Conservation (phyloP, 2,797 vertebrate species). For the Sebastes variabilis region DNA sequence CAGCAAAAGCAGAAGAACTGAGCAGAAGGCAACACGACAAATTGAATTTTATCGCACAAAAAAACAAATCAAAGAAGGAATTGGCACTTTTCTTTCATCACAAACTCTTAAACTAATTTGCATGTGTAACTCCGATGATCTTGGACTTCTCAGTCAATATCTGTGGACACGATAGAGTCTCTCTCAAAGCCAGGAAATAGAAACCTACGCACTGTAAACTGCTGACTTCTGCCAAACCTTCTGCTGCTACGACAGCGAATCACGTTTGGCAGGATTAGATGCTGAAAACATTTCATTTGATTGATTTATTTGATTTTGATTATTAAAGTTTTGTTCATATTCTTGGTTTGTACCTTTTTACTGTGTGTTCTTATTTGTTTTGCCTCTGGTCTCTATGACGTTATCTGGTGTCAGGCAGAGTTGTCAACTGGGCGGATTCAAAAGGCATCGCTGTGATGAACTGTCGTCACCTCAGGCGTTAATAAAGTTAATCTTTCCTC, state of each 20-base stretch:
- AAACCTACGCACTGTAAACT: constrained; percentile 24
- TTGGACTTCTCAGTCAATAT: constrained; percentile 5
- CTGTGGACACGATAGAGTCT: background rate
- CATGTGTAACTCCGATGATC: background rate
- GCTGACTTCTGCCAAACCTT: constrained; percentile 29
- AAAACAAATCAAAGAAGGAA: background rate
- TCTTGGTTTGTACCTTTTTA: background rate
- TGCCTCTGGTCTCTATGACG: background rate
- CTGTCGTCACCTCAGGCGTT: background rate
- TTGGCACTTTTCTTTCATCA: background rate
- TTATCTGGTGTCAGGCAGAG: background rate
- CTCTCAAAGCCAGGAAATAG: constrained; percentile 8
- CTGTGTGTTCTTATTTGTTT: background rate
- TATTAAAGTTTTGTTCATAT: background rate
- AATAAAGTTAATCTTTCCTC: constrained; percentile 3
- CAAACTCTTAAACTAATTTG: constrained; percentile 13
- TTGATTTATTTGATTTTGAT: background rate
- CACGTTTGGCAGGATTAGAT: constrained; percentile 12
- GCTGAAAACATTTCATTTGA: constrained; percentile 10
- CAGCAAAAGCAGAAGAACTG: background rate
- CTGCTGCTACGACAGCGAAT: background rate
- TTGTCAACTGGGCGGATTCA: background rate
- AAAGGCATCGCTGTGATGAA: background rate
- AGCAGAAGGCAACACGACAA: background rate
- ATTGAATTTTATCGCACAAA: constrained; percentile 3